Evolutionary conservation across 30 jellyfish, hydroid and myxozoan genomes (phyloP), one percentile per base, ranked within the genome.

Genomic region (Hydra vulgaris): DNA sequence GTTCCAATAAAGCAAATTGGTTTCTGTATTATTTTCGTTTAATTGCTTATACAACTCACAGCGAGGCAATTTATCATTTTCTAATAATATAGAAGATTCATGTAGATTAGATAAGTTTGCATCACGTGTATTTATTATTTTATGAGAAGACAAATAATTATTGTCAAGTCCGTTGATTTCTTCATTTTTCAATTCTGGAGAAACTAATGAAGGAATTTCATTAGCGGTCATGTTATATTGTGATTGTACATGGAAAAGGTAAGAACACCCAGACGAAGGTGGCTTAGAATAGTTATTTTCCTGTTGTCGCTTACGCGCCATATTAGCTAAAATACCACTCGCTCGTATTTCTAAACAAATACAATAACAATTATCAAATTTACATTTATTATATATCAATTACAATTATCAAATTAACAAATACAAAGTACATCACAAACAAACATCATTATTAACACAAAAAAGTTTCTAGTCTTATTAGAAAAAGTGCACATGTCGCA

Each of bases 221-320:
- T 40, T 40, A 12, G 12, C 61, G 5, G 8, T 40, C 61, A 12
- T 40, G 61, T 40, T 40, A 40, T 40, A 40, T 40, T 40, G 61
- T 12, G 61, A 12, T 40, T 5, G 61, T 3, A 3, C 8, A 40
- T 40, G 61, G 61, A 40, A 40, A 5, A 40, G 61, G 61, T 3
- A 40, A 40, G 61, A 40, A 40, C 61, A 40, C 12, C 12, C 72
- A 25, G 83, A 66, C 3, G 83, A n/a, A 75, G 83, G 0, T 25
- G 83, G 75, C 5, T 15, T 1, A 53, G 79, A 0, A 15, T 66
- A 17, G 83, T 25, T 21, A 52, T 1, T 23, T 21, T 61, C 85
- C 18, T 94, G 97, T 82, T 94, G 99, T 61, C 86, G 96, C 27
- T 89, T 87, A 27, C 96, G 82, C 66, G 99, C 99, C 66, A 94